phyloP scores from a whole-genome alignment of 2,113 vertebrate genomes.

The Archilochus colubris region DNA sequence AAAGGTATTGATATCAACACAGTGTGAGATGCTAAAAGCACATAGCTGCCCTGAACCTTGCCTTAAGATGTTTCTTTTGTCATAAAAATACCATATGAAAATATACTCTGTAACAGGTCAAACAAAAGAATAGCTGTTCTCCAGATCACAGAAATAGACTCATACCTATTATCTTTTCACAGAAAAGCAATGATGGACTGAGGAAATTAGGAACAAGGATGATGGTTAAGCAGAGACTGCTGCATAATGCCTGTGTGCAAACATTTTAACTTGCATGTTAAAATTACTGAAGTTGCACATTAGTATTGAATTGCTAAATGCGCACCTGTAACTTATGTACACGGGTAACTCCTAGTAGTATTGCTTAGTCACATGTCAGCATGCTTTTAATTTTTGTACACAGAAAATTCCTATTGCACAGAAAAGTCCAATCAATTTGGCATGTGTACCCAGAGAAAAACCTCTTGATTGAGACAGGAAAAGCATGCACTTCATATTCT shows the following conservation, averaged over 20 bases:
- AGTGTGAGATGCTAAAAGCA: not conserved
- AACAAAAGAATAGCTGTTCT: not conserved
- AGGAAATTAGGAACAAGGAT: not conserved
- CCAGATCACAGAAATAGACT: not conserved
- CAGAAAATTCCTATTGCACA: not conserved
- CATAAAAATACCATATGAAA: not conserved
- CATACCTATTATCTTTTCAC: not conserved
- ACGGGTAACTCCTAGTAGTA: not conserved
- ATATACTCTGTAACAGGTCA: not conserved
- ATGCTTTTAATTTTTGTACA: not conserved
- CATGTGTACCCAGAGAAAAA: not conserved
- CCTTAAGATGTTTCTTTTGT: not conserved
- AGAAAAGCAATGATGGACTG: not conserved
- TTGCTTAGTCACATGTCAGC: not conserved
- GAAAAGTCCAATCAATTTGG: not conserved
- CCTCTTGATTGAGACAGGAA: not conserved
- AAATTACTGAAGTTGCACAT: not conserved
- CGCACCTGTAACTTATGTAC: not conserved
- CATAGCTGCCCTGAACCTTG: not conserved
- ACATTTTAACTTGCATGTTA: not conserved
- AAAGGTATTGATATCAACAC: not conserved
- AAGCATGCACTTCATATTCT: not conserved
- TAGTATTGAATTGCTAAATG: not conserved
- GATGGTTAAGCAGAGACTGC: not conserved
- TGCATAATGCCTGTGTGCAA: not conserved